Conservation (phyloP, 2,797 vertebrate species). For the Malurus splendens region DNA sequence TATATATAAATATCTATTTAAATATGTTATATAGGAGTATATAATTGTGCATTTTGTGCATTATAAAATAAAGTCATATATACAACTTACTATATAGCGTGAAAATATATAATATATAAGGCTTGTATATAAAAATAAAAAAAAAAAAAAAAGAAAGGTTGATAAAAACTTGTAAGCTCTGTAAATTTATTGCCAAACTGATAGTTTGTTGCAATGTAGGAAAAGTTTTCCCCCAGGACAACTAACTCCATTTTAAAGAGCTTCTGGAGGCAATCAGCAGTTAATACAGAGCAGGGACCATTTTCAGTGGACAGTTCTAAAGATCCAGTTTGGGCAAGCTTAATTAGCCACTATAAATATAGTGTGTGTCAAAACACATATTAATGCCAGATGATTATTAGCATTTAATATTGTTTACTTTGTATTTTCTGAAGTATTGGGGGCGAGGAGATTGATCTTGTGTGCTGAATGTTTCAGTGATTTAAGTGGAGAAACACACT, state of each 20-base stretch:
- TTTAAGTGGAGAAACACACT: background rate
- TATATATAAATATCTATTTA: background rate
- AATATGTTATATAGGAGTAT: background rate
- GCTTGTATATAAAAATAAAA: background rate
- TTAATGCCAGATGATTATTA: background rate
- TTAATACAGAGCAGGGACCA: background rate
- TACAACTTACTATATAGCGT: too few species aligned
- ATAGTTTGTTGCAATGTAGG: background rate
- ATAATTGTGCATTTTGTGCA: background rate
- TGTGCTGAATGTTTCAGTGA: background rate
- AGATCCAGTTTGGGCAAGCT: background rate
- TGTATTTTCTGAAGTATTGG: background rate
- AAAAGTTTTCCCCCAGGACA: background rate
- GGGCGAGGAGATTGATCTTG: background rate
- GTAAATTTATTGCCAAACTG: background rate
- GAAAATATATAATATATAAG: too few species aligned
- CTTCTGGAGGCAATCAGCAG: background rate
- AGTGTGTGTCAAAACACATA: background rate
- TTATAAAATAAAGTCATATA: background rate
- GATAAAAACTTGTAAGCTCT: background rate
- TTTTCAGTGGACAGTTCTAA: background rate
- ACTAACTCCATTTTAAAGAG: background rate
- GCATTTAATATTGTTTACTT: background rate
- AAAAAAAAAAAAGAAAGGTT: background rate
- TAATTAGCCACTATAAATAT: background rate